These are phyloP conservation scores for Petroica traversi DNA, from an alignment of 2,113 vertebrate genomes.

Conservation along the genomic window DNA sequence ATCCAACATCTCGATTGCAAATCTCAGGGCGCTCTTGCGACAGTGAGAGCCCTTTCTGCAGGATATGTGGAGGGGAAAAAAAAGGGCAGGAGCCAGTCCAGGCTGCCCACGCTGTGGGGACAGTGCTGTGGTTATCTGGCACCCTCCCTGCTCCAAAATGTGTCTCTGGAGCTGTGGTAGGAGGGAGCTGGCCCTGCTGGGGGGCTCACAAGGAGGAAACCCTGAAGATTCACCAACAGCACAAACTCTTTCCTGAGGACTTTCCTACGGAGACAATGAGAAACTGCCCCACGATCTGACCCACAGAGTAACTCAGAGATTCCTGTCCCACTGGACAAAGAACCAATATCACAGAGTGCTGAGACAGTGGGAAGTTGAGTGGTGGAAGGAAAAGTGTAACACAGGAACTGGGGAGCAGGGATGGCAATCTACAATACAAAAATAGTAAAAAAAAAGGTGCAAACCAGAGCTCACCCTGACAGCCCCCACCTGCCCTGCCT, in stretches of 20 bases:
- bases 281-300: background rate
- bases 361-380: background rate
- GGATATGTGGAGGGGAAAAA: background rate
- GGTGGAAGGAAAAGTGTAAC: background rate
- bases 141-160: background rate
- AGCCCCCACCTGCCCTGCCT: background rate
- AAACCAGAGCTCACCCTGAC: background rate
- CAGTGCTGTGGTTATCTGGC: background rate
- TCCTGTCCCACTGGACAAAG: background rate
- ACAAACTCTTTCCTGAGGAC: background rate
- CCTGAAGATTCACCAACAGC: background rate
- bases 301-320: background rate
- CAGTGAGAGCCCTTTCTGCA: background rate
- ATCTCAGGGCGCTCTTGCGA: background rate
- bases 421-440: background rate
- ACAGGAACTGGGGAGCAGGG: background rate
- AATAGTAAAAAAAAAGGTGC: background rate
- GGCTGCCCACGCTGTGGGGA: background rate
- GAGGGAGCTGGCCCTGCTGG: background rate
- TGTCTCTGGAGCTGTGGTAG: background rate
- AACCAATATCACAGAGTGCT: background rate
- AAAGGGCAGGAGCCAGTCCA: background rate
- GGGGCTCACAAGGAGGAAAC: background rate
- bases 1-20: background rate
- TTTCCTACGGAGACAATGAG: background rate